Evolutionary conservation across 2,113 vertebrate species (phyloP).

Genomic region (Echinops telfairi): DNA sequence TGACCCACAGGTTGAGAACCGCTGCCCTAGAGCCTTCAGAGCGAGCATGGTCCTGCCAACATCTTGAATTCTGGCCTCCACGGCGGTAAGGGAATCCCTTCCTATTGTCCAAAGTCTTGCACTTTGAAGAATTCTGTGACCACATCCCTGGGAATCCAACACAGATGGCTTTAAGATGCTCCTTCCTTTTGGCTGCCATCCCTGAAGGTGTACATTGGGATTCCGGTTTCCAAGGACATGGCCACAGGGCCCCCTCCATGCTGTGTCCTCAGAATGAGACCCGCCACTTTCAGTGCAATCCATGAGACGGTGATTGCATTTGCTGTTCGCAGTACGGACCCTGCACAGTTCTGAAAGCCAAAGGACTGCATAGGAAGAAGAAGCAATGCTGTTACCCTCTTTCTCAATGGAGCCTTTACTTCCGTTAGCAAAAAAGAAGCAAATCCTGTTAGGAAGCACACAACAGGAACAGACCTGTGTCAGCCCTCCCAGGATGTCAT

Average conservation of each 20-base stretch:
- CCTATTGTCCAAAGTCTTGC: not conserved
- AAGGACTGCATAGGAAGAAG: not conserved
- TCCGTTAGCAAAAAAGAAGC: slow-evolving; percentile 42
- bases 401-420: not conserved
- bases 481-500: not conserved
- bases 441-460: slow-evolving; percentile 6
- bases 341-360: slow-evolving; percentile 8
- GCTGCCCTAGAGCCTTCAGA: not conserved
- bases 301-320: accelerated
- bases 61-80: not conserved
- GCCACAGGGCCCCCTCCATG: too few species aligned
- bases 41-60: not conserved
- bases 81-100: not conserved
- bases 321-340: not conserved
- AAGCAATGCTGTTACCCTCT: not conserved
- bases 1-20: too few species aligned
- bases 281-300: not conserved
- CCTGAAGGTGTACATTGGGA: accelerated
- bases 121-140: not conserved
- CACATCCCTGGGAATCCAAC: not conserved
- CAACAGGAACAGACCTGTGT: not conserved
- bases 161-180: not conserved
- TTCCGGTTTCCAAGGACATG: too few species aligned
- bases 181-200: not conserved
- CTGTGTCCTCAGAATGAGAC: not conserved